These are phyloP conservation scores for Enteromius radiatus DNA, from an alignment of 2,797 vertebrate genomes.

Conservation along the genomic window DNA sequence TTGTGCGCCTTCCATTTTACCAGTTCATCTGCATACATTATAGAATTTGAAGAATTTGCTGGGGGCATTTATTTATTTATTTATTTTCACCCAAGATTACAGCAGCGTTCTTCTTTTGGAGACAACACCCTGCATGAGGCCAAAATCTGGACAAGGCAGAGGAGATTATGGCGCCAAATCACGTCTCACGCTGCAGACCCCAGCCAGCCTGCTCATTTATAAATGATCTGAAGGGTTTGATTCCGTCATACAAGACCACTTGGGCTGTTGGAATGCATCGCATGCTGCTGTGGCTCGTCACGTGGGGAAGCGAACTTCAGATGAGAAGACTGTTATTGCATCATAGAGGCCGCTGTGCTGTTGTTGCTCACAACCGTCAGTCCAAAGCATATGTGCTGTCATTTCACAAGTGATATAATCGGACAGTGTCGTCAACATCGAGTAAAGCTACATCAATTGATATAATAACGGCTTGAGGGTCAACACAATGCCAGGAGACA, in stretches of 20 bases:
- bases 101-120: conserved; percentile 45
- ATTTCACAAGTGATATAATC: background rate
- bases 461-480: background rate
- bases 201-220: conserved; percentile 79
- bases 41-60: conserved; percentile 5
- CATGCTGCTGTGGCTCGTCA: conserved; percentile 70
- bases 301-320: conserved; percentile 71
- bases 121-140: conserved; percentile 35
- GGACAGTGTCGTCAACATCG: background rate
- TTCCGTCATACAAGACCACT: conserved; percentile 73
- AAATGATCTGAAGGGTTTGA: conserved; percentile 79
- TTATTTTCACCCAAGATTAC: conserved; percentile 56
- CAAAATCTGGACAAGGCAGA: conserved; percentile 20
- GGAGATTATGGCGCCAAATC: conserved; percentile 58
- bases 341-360: conserved; percentile 24
- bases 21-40: conserved; percentile 27
- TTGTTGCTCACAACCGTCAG: conserved; percentile 26
- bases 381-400: conserved; percentile 1
- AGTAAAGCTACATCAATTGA: background rate
- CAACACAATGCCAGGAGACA: background rate
- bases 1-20: background rate
- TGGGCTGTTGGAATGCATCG: conserved; percentile 75
- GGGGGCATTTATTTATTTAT: too few species aligned
- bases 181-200: conserved; percentile 71
- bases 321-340: conserved; percentile 54